phyloP scores from a whole-genome alignment of 2,888 invertebrate species.

The Lordiphosa andalusiaca region DNA sequence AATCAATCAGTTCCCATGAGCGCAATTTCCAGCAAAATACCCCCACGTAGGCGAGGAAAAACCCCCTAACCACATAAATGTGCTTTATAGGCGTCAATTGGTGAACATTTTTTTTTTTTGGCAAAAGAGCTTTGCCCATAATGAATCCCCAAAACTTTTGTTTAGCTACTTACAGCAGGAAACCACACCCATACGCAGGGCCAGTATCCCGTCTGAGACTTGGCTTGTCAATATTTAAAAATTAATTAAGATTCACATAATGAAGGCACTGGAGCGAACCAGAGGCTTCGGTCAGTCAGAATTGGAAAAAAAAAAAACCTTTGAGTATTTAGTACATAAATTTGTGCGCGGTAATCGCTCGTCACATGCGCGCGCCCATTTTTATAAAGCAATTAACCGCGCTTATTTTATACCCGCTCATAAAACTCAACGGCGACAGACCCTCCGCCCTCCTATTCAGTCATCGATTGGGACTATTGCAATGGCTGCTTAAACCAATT shows the following conservation, averaged over 20 bases:
- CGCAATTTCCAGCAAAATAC: conserved; percentile 61
- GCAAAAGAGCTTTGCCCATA: conserved; percentile 21
- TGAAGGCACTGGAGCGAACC: conserved; percentile 19
- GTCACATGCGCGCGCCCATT: conserved; percentile 52
- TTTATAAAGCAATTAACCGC: conserved; percentile 62
- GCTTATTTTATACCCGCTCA: conserved; percentile 63
- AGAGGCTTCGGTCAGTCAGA: neutral
- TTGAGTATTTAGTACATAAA: neutral
- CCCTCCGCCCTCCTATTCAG: conserved; percentile 10
- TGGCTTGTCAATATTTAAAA: conserved; percentile 51
- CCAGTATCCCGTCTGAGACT: conserved; percentile 8
- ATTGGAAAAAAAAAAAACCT: no score
- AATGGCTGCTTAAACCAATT: conserved; percentile 69
- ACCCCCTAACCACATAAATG: conserved; percentile 38
- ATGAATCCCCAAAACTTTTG: conserved; percentile 17
- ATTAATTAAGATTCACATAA: conserved; percentile 63
- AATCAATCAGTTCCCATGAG: conserved; percentile 76
- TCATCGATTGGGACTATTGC: conserved; percentile 20
- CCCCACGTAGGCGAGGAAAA: conserved; percentile 56
- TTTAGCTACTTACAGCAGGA: conserved; percentile 40
- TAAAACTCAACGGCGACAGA: conserved; percentile 45
- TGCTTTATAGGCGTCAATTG: conserved; percentile 47
- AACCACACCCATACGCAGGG: conserved; percentile 61
- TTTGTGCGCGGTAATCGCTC: conserved; percentile 37
- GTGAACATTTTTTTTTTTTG: conserved; percentile 7